Percentiles rank a stretch among this genome's conserved stretches.
phyloP scores from a whole-genome alignment of 2,113 vertebrate genomes.

The Ailuropoda melanoleuca region DNA sequence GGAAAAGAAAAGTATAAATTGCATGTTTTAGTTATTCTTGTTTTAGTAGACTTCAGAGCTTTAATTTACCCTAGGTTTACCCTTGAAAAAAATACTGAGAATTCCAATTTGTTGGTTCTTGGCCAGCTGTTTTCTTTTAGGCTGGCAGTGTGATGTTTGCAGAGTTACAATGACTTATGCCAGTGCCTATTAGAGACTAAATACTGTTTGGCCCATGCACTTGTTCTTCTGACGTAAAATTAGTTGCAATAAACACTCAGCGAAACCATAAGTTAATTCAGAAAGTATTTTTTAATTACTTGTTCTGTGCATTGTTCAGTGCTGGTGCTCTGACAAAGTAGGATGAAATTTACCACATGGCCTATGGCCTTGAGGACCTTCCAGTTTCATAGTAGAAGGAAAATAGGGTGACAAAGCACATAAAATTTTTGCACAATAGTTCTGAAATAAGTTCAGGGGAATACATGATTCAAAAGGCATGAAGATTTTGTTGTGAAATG shows the following conservation, averaged over 20 bases:
- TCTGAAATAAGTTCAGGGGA: background rate
- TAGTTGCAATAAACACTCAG: constrained; percentile 51
- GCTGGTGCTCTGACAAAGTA: background rate
- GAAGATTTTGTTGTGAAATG: background rate
- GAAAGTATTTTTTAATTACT: constrained; percentile 24
- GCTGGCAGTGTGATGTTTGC: constrained; percentile 66
- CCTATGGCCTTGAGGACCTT: background rate
- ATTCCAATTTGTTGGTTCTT: constrained; percentile 71
- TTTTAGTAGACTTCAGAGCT: constrained; percentile 78
- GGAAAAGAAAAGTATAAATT: constrained; percentile 77
- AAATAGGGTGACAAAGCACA: background rate
- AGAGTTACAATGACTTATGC: constrained; percentile 10
- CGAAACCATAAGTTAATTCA: background rate
- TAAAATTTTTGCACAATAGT: background rate
- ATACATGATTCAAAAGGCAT: background rate
- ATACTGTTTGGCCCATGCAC: background rate
- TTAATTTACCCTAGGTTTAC: constrained; percentile 78
- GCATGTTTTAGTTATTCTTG: constrained; percentile 81
- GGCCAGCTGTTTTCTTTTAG: constrained; percentile 71
- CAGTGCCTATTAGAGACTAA: background rate
- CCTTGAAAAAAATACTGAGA: constrained; percentile 75
- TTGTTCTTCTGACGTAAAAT: constrained; percentile 34
- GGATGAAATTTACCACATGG: background rate
- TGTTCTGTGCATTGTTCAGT: background rate
- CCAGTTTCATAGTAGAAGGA: background rate